A percentile compares a stretch with the other conserved stretches of the same genome.
These are phyloP conservation scores for Parazoanthus swiftii DNA, from an alignment of 92 coral and sea anemone genomes.

Conservation along the genomic window DNA sequence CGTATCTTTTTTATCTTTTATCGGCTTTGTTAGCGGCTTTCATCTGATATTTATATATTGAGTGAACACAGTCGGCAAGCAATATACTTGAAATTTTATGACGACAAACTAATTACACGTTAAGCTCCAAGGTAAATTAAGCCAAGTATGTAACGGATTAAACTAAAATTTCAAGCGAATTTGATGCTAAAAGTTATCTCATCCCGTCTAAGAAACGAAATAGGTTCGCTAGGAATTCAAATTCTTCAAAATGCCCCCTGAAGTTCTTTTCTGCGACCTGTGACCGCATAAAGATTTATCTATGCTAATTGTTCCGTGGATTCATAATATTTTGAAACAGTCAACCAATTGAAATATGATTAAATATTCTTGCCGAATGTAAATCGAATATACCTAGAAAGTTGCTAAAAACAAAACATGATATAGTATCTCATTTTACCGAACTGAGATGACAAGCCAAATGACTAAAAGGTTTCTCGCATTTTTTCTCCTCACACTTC, in stretches of 20 bases:
- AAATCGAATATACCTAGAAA: conserved; percentile 2
- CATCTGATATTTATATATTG: neutral
- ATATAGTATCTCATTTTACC: neutral
- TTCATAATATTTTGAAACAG: conserved; percentile 13
- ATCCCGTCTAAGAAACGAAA: neutral
- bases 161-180: neutral
- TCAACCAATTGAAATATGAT: conserved; percentile 11
- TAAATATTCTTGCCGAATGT: conserved; percentile 4
- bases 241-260: neutral
- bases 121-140: neutral
- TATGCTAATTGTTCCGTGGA: neutral
- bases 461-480: neutral
- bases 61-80: neutral
- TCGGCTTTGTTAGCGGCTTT: conserved; percentile 5
- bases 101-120: neutral
- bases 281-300: neutral
- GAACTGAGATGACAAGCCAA: neutral
- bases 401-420: neutral
- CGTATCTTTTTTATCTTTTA: neutral
- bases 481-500: neutral
- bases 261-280: neutral
- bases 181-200: neutral
- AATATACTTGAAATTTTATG: neutral
- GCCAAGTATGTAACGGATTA: neutral
- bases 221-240: neutral